A percentile compares a stretch with the other conserved stretches of the same genome.
Conservation (phyloP, 2,888 invertebrate genomes). For the Drosophila diplacantha region DNA sequence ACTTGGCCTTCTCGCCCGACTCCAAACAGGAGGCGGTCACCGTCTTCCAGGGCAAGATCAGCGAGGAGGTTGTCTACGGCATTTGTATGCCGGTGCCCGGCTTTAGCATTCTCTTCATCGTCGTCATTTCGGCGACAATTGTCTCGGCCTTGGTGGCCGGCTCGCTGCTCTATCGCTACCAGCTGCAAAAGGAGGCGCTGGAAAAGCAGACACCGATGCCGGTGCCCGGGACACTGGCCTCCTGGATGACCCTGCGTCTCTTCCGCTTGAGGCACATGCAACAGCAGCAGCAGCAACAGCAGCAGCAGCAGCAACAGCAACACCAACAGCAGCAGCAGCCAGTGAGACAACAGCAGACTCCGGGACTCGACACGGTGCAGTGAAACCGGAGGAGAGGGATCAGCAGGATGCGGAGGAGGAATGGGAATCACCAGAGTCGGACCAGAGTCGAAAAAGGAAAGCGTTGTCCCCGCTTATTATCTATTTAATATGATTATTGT, state of each 20-base stretch:
- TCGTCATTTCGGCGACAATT: constrained; percentile 91
- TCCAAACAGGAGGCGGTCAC: constrained; percentile 88
- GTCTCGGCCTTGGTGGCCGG: constrained; percentile 92
- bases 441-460: constrained; percentile 14
- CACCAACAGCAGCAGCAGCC: constrained; percentile 36
- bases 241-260: constrained; percentile 85
- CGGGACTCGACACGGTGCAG: constrained; percentile 72
- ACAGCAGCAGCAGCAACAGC: constrained; percentile 68
- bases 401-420: background rate
- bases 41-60: constrained; percentile 91
- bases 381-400: constrained; percentile 28
- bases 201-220: constrained; percentile 80
- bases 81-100: constrained; percentile 94
- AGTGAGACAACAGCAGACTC: constrained; percentile 35
- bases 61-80: constrained; percentile 93
- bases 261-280: constrained; percentile 79
- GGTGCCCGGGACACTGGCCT: constrained; percentile 82
- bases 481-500: constrained; percentile 32
- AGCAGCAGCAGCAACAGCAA: constrained; percentile 59
- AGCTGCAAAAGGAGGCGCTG: constrained; percentile 84
- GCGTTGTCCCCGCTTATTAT: constrained; percentile 35
- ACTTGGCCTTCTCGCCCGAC: constrained; percentile 92
- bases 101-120: constrained; percentile 91
- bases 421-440: background rate
- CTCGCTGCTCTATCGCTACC: constrained; percentile 86